phyloP scores from a whole-genome alignment of 1,140 invertebrate species.

The Aricia agestis region DNA sequence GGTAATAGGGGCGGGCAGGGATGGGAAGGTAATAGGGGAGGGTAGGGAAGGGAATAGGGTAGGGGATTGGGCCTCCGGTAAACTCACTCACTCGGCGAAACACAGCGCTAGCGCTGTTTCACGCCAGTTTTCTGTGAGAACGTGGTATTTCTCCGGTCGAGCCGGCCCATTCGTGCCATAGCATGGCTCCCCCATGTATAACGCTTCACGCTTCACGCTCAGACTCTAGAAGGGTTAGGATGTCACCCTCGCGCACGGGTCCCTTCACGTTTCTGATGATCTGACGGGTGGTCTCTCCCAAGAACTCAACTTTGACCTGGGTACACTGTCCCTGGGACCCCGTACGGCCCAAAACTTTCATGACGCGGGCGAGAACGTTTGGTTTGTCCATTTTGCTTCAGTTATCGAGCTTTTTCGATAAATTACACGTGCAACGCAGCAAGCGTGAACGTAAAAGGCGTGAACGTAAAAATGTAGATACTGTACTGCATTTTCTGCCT shows the following conservation, averaged over 20 bases:
- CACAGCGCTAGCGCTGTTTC: too few species aligned
- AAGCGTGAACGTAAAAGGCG: constrained; percentile 65
- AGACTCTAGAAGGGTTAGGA: constrained; percentile 97
- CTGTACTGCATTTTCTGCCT: too few species aligned
- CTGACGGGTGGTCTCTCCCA: constrained; percentile 97
- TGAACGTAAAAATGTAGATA: too few species aligned
- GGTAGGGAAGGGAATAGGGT: too few species aligned
- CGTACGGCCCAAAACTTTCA: constrained; percentile 97
- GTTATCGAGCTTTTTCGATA: constrained; percentile 47
- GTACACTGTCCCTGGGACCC: constrained; percentile 99
- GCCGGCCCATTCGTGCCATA: too few species aligned
- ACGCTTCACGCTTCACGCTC: constrained; percentile 97
- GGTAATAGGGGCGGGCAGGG: too few species aligned
- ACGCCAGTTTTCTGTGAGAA: background rate
- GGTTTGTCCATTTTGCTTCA: constrained; percentile 87
- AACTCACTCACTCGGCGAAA: too few species aligned
- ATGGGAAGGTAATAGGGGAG: too few species aligned
- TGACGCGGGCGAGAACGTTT: constrained; percentile 89
- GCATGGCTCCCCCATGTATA: too few species aligned
- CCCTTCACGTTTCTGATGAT: constrained; percentile 99
- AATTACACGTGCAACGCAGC: constrained; percentile 63
- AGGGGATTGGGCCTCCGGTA: too few species aligned
- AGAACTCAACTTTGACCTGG: constrained; percentile 99
- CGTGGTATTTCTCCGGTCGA: too few species aligned
- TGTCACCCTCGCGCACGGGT: constrained; percentile 98